Evolutionary conservation across 2,797 vertebrate genomes (phyloP).

Genomic region (Scyliorhinus canicula): DNA sequence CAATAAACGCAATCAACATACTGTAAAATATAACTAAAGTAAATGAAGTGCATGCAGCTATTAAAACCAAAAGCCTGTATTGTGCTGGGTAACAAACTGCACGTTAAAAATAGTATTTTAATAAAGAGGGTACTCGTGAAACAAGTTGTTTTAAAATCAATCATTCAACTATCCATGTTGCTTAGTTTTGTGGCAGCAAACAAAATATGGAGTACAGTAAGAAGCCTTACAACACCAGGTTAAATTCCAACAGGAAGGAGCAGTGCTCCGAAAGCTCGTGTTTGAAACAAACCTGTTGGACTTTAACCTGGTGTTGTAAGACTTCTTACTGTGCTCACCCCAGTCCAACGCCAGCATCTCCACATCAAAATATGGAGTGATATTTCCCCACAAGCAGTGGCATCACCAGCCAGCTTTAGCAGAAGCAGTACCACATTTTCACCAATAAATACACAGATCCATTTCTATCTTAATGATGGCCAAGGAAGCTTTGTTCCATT

Average conservation of each 20-base stretch:
- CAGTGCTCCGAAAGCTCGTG: too few species aligned
- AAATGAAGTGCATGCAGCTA: conserved; percentile 30
- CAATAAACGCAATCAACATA: conserved; percentile 33
- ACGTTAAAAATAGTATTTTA: not conserved
- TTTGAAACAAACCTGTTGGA: too few species aligned
- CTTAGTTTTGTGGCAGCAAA: not conserved
- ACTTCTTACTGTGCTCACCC: too few species aligned
- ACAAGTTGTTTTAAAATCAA: too few species aligned
- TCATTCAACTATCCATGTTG: conserved; percentile 10
- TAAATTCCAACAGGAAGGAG: too few species aligned
- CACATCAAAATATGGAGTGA: too few species aligned
- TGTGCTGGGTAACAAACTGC: conserved; percentile 20
- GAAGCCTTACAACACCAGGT: too few species aligned
- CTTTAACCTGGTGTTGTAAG: too few species aligned
- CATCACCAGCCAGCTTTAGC: not conserved
- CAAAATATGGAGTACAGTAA: too few species aligned
- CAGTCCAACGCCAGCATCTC: too few species aligned
- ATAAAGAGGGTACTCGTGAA: not conserved
- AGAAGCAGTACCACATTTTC: not conserved
- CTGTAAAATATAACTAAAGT: conserved; percentile 32
- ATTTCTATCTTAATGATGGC: not conserved
- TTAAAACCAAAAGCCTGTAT: conserved; percentile 16
- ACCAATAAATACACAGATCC: not conserved
- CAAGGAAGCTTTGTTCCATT: not conserved
- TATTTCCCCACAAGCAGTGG: not conserved